phyloP scores from a whole-genome alignment of 1,140 invertebrate species.

The Drosophila sp. region DNA sequence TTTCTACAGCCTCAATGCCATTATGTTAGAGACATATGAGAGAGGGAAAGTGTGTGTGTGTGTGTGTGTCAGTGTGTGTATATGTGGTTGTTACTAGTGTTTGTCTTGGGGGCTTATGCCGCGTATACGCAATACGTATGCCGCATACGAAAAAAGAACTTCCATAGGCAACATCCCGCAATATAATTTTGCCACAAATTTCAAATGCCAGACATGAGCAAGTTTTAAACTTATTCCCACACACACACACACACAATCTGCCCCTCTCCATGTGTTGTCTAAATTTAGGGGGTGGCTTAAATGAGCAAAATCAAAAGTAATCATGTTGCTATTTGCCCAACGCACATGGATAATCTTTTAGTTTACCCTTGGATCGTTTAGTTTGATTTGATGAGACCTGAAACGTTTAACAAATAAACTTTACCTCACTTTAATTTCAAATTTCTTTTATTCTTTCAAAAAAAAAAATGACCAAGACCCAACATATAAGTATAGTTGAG shows the following conservation, averaged over 20 bases:
- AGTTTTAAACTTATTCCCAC: constrained; percentile 70
- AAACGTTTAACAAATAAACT: constrained; percentile 32
- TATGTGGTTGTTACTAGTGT: constrained; percentile 37
- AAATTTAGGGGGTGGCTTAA: constrained; percentile 25
- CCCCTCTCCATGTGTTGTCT: constrained; percentile 16
- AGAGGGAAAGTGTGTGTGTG: not conserved
- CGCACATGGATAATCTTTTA: constrained; percentile 47
- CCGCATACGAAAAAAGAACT: constrained; percentile 62
- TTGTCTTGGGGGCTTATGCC: constrained; percentile 36
- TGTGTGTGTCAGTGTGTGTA: constrained; percentile 19
- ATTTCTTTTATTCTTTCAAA: not conserved
- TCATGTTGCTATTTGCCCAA: constrained; percentile 72
- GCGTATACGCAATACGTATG: constrained; percentile 69
- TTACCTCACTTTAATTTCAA: constrained; percentile 2
- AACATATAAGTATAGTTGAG: too few species aligned
- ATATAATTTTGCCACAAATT: constrained; percentile 74
- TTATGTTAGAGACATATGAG: constrained; percentile 23
- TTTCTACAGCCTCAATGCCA: constrained; percentile 44
- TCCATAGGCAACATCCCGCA: constrained; percentile 45
- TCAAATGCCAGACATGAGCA: constrained; percentile 76
- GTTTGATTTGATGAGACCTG: constrained; percentile 44
- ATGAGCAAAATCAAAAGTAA: constrained; percentile 72
- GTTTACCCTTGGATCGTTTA: constrained; percentile 37
- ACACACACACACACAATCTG: constrained; percentile 20
- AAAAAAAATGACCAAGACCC: too few species aligned